These are phyloP conservation scores for Argopecten irradians DNA, from an alignment of 1,140 invertebrate genomes.

Conservation along the genomic window DNA sequence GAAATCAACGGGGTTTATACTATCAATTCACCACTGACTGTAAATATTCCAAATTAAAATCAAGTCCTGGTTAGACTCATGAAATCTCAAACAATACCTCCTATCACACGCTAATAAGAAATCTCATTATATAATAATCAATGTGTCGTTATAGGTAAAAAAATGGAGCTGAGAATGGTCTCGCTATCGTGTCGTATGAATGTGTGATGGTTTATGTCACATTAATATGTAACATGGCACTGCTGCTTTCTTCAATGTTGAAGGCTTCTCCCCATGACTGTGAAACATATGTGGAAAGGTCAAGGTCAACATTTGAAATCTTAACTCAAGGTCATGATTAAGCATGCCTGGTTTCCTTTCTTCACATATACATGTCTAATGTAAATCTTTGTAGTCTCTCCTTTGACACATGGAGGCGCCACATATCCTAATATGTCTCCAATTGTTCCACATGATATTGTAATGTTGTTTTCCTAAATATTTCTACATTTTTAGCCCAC, in stretches of 20 bases:
- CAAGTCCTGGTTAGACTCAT: not conserved
- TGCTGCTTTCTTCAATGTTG: not conserved
- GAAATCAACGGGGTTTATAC: too few relatives aligned
- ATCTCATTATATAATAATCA: not conserved
- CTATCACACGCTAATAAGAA: not conserved
- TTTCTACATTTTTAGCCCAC: not conserved
- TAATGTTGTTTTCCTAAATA: not conserved
- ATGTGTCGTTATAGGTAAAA: not conserved
- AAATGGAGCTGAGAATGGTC: not conserved
- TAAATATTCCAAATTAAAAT: constrained; percentile 5
- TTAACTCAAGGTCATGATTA: not conserved
- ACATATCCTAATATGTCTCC: not conserved
- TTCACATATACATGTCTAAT: not conserved
- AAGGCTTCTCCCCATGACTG: not conserved
- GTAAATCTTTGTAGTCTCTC: not conserved
- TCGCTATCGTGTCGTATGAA: not conserved
- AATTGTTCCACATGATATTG: not conserved
- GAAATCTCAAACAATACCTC: not conserved
- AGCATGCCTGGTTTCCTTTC: constrained; percentile 9
- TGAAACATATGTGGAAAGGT: not conserved
- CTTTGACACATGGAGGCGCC: not conserved
- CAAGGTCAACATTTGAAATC: not conserved
- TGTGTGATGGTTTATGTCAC: not conserved
- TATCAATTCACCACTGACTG: too few relatives aligned
- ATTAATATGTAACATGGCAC: not conserved